Base-by-base conservation (phyloP, 1,140 invertebrate species). In the Scaptomyza pallida region DNA sequence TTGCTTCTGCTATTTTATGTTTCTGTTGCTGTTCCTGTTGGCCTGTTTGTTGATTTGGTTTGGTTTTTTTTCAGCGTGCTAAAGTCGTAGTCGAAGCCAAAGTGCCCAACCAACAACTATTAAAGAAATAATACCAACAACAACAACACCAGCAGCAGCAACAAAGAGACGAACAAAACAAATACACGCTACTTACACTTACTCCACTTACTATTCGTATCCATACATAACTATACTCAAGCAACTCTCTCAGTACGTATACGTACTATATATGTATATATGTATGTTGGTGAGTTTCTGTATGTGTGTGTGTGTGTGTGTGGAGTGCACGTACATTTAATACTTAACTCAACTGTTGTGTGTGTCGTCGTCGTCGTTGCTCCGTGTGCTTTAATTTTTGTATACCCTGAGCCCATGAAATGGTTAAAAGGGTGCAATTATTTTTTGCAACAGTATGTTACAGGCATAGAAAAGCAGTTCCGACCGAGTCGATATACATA, bases 171-270 rank as follows among this genome's bases (percentile, higher is more conserved):
- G 64, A 73, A 72, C 86, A 85, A 85, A 86, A 78, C 80, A 85
- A 86, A 85, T 85, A 85, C 81, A 86, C 81, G 71, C 81, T 80
- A 80, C 80, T 86, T 86, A 80, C 81, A 85, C 81, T 85, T 86
- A 85, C 80, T 86, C 76, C 81, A 85, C 81, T 85, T 86, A 85
- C 80, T 85, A 85, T 85, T 60, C 78, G 78, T 79, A 82, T 81
- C 51, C 72, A 65, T 63, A 64, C 72, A 83, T 68, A 80, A 73
- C 70, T 73, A 73, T 59, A 72, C 61, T 52, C 30, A 70, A 55
- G 45, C 57, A 74, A 50, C 48, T 61, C 13, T 30, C 35, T 55
- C 17, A 30, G 16, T 26, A 21, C 9, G 26, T 8, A 37, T 35
- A 13, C n/a, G n/a, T n/a, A n/a, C n/a, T n/a, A n/a, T n/a, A n/a